These are phyloP conservation scores for Lucilia sericata DNA, from an alignment of 1,140 invertebrate genomes.

Conservation along the genomic window DNA sequence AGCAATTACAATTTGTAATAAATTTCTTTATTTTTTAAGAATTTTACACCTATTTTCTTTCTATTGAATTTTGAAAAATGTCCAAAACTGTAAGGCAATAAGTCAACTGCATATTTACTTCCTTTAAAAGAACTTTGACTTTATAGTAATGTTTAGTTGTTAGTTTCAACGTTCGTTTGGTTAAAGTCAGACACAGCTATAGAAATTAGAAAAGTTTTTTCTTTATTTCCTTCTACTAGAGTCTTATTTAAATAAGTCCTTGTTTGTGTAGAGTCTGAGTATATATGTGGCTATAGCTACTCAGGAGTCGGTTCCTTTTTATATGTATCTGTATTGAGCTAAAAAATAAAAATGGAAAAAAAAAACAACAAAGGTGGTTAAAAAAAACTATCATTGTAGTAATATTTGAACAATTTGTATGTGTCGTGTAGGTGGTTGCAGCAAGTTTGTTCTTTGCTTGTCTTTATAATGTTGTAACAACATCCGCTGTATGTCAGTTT, in stretches of 20 bases:
- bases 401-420: conserved; percentile 1
- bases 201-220: background rate
- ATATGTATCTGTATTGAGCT: too few relatives aligned
- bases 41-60: too few relatives aligned
- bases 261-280: background rate
- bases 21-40: too few relatives aligned
- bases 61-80: too few relatives aligned
- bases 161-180: background rate
- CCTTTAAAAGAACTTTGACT: background rate
- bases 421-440: background rate
- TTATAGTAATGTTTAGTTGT: too few relatives aligned
- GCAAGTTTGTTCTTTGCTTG: conserved; percentile 3
- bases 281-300: too few relatives aligned
- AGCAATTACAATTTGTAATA: too few relatives aligned
- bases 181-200: background rate
- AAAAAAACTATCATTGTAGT: background rate
- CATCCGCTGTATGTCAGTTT: conserved; percentile 26
- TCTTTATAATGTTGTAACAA: conserved; percentile 10
- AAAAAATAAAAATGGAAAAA: background rate
- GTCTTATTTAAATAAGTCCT: background rate
- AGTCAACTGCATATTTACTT: background rate
- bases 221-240: background rate
- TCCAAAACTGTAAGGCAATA: background rate
- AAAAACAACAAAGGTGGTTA: background rate
- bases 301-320: too few relatives aligned